phyloP scores from a whole-genome alignment of 2,113 vertebrate genomes.

The Saccopteryx leptura region DNA sequence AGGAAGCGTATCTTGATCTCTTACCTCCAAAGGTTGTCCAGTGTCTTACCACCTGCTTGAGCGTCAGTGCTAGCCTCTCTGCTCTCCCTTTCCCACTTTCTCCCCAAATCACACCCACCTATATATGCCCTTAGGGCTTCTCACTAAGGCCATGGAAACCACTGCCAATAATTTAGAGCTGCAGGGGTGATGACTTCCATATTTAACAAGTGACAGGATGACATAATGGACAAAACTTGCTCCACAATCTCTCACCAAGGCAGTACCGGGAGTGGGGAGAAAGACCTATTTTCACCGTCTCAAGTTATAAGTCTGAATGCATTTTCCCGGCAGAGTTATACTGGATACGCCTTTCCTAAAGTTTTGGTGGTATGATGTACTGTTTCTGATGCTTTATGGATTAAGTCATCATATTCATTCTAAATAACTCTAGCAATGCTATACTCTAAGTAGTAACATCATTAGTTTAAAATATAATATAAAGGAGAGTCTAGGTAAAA shows the following conservation, averaged over 20 bases:
- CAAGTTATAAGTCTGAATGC: not conserved
- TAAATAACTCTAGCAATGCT: not conserved
- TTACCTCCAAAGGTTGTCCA: not conserved
- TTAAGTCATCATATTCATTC: not conserved
- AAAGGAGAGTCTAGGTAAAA: not conserved
- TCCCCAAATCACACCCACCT: not conserved
- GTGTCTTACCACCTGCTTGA: not conserved
- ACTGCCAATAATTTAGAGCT: not conserved
- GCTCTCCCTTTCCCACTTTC: not conserved
- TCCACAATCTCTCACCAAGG: not conserved
- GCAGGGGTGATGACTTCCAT: too few species aligned
- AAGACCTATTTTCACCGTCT: not conserved
- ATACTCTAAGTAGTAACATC: not conserved
- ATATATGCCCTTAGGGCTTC: not conserved
- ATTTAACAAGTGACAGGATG: not conserved
- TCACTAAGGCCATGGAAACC: not conserved
- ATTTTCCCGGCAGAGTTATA: not conserved
- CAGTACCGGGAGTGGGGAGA: not conserved
- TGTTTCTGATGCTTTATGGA: not conserved
- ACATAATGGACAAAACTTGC: not conserved
- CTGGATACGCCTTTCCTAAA: not conserved
- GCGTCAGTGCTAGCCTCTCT: conserved; percentile 5
- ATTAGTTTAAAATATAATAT: not conserved
- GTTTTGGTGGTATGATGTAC: not conserved
- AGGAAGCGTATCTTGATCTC: not conserved